A percentile compares a stretch with the other conserved stretches of the same genome.
These are phyloP conservation scores for Halisarca cf. caerulea DNA, from an alignment of 37 sponge, comb jelly and placozoan genomes.

Conservation along the genomic window DNA sequence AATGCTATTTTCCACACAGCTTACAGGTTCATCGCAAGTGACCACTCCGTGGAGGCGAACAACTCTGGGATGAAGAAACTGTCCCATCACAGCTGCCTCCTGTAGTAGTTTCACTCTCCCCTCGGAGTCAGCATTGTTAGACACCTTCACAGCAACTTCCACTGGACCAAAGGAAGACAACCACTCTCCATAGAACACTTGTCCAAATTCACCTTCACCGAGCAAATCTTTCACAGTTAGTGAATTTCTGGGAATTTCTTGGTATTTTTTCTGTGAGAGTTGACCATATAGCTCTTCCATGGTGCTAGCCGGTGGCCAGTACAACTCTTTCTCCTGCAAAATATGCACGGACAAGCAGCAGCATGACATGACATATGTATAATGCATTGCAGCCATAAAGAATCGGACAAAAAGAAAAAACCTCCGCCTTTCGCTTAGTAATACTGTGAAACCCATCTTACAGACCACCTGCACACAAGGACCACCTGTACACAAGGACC, in stretches of 20 bases:
- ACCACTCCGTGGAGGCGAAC: slow-evolving; percentile 21
- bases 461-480: too few relatives aligned
- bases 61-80: slow-evolving; percentile 33
- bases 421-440: too few relatives aligned
- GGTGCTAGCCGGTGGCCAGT: background rate
- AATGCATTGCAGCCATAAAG: too few relatives aligned
- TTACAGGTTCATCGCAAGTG: slow-evolving; percentile 42
- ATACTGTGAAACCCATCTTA: too few relatives aligned
- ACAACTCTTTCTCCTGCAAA: background rate
- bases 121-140: background rate
- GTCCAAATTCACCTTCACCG: slow-evolving; percentile 38
- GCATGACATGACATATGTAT: too few relatives aligned
- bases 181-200: slow-evolving; percentile 26
- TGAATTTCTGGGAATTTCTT: slow-evolving; percentile 15
- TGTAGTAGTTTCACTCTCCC: slow-evolving; percentile 39
- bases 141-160: slow-evolving; percentile 35
- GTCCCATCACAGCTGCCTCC: slow-evolving; percentile 42
- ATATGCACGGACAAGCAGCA: background rate
- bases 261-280: background rate
- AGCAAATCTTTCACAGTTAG: slow-evolving; percentile 15
- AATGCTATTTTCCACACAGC: background rate
- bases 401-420: too few relatives aligned
- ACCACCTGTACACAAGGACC: too few relatives aligned
- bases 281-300: background rate
- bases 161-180: background rate